Base-by-base conservation (phyloP, 1,140 invertebrate genomes). In the Teleogryllus occipitalis region DNA sequence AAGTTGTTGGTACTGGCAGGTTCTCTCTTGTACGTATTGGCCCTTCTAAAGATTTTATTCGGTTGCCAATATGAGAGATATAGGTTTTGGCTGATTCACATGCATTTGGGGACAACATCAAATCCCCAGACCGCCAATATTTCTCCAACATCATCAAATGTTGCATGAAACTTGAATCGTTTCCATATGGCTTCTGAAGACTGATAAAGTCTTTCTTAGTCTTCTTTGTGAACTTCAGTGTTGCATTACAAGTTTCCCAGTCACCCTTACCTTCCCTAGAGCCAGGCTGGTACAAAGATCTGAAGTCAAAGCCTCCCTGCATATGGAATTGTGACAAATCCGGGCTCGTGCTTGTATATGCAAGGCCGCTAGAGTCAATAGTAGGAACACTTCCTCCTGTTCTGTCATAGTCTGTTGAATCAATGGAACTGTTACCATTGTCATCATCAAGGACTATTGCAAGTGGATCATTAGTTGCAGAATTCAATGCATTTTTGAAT, bases 101-200 rank as follows among this genome's bases (percentile, higher is more conserved):
- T 0, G 94, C 93, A 80, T 90, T 91, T 2, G 91, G 89, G 0
- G 93, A 90, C 48, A 95, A 84, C 0, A 93, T 87, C 8, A 96
- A 84, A 82, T 95, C 93, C 8, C 94, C 94, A 81, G 90, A 92
- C 79, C 89, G 84, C 82, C 83, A 86, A 85, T 95, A 95, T 83
- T 95, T 95, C 80, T 96, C 94, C 79, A 95, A 83, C 2, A 96
- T 87, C 74, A 95, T 91, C 8, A 96, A 85, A 86, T 96, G 94
- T 8, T 93, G 87, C 2, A 96, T 85, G 82, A 96, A 96, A 79
- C 93, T 94, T 75, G 93, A 94, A 83, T 94, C 92, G 83, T 94
- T 96, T 6, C 94, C 94, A 82, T 96, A 95, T 0, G 94, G 94
- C 84, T 93, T 90, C 83, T 95, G 93, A 46, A 96, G 83, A 81